Conservation (phyloP, 2,888 invertebrate species). For the Scaptomyza parva region DNA sequence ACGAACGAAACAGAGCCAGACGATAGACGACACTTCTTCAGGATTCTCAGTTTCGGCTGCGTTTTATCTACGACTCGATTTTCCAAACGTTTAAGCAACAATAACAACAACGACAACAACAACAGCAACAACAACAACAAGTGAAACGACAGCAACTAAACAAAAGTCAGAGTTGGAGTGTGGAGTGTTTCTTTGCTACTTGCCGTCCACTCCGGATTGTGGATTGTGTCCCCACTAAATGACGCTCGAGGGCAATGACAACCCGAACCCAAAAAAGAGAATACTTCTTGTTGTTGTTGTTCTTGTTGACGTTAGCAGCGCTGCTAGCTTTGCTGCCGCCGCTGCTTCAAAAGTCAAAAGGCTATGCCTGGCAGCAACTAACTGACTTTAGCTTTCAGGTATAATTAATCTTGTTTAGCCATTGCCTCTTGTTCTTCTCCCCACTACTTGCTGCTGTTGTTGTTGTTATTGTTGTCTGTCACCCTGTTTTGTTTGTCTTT, state of each 20-base stretch:
- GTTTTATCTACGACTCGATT: slow-evolving; percentile 75
- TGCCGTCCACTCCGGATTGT: slow-evolving; percentile 23
- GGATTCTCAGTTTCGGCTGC: slow-evolving; percentile 57
- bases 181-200: slow-evolving; percentile 7
- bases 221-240: slow-evolving; percentile 56
- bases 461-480: slow-evolving; percentile 51
- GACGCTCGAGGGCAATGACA: slow-evolving; percentile 74
- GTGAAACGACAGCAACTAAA: slow-evolving; percentile 52
- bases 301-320: slow-evolving; percentile 13
- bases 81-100: slow-evolving; percentile 72
- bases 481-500: slow-evolving; percentile 69
- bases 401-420: slow-evolving; percentile 84
- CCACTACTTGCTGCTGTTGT: slow-evolving; percentile 1
- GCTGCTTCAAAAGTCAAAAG: slow-evolving; percentile 71
- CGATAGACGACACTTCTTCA: slow-evolving; percentile 62
- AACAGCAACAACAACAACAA: slow-evolving; percentile 27
- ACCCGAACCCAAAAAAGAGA: slow-evolving; percentile 8
- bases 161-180: slow-evolving; percentile 48
- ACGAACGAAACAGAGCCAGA: too few relatives aligned
- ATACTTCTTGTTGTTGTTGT: background rate
- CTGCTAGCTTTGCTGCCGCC: slow-evolving; percentile 1
- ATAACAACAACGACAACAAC: slow-evolving; percentile 45
- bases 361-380: slow-evolving; percentile 70
- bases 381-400: slow-evolving; percentile 80
- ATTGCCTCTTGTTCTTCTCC: slow-evolving; percentile 27